Base-by-base conservation (phyloP, 64 coral and sea anemone genomes). In the Stichodactyla mertensii region DNA sequence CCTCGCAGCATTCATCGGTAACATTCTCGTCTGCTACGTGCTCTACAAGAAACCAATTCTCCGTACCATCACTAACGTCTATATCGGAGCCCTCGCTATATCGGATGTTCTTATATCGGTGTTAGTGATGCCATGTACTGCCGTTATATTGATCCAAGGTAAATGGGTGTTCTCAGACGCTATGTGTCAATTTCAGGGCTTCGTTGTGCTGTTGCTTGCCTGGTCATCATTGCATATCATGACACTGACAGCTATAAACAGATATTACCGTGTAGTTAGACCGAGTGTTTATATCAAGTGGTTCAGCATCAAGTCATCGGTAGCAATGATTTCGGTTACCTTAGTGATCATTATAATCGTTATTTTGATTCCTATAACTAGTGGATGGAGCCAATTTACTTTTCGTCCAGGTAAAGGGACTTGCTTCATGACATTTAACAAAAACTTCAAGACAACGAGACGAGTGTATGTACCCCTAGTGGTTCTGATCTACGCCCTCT, bases 251-350 rank as follows among this genome's bases (percentile, higher is more conserved):
- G 84, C 89, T 0, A 79, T 91, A 14, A 91, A 91, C 18, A 54
- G 84, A 67, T 91, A 86, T 91, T 91, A 64, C 20, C 84, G 89
- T n/a, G 84, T 90, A 8, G 89, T 90, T 7, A 24, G 56, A 31
- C 53, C 90, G 0, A 36, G 36, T 52, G 28, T 92, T 22, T 92
- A 92, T 54, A 5, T 11, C 8, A 88, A 92, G 36, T 87, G 64
- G 16, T 92, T 85, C 83, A 56, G 52, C 14, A 61, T 36, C 16
- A 85, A 61, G 16, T 64, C 53, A 20, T 61, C 54, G 1, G 28
- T 85, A 28, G n/a, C 31, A 16, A 85, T 85, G 83, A 55, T 85
- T 59, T 52, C 13, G 18, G 22, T 18, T 12, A 57, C 55, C 18
- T 57, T 82, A 5, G 23, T 82, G 12, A 82, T 82, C 51, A 57